A percentile compares a stretch with the other conserved stretches of the same genome.
phyloP scores from a whole-genome alignment of 1,140 invertebrate genomes.

The Rhyacophila brunnea region DNA sequence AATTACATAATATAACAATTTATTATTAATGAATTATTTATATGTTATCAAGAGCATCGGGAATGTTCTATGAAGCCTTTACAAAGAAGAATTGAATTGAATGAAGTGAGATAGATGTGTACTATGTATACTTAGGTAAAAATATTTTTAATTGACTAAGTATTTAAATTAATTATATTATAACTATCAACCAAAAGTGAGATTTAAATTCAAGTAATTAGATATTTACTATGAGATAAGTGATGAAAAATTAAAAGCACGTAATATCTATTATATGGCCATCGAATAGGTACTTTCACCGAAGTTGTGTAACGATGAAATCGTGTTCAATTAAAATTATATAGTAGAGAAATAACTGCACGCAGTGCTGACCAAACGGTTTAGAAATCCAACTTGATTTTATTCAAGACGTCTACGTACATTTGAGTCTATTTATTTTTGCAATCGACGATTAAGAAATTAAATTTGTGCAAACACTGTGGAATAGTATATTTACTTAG shows the following conservation, averaged over 20 bases:
- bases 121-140: constrained; percentile 18
- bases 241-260: constrained; percentile 12
- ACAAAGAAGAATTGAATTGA: constrained; percentile 34
- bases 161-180: constrained; percentile 4
- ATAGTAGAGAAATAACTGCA: constrained; percentile 5
- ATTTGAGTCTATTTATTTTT: too few relatives aligned
- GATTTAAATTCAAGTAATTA: constrained; percentile 23
- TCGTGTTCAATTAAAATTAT: constrained; percentile 20
- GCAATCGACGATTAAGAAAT: too few relatives aligned
- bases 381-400: too few relatives aligned
- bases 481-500: too few relatives aligned
- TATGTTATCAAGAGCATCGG: constrained; percentile 23
- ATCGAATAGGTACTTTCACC: constrained; percentile 27
- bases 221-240: constrained; percentile 17
- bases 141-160: constrained; percentile 4
- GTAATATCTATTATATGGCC: constrained; percentile 21
- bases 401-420: too few relatives aligned
- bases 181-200: constrained; percentile 25
- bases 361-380: constrained; percentile 3
- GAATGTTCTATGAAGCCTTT: constrained; percentile 33
- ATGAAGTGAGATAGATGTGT: constrained; percentile 35
- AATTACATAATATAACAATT: constrained; percentile 27
- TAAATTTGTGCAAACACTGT: too few relatives aligned
- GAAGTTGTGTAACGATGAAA: constrained; percentile 8
- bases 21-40: constrained; percentile 9